These are phyloP conservation scores for Peromyscus maniculatus DNA, from an alignment of 2,113 vertebrate genomes.

Conservation along the genomic window DNA sequence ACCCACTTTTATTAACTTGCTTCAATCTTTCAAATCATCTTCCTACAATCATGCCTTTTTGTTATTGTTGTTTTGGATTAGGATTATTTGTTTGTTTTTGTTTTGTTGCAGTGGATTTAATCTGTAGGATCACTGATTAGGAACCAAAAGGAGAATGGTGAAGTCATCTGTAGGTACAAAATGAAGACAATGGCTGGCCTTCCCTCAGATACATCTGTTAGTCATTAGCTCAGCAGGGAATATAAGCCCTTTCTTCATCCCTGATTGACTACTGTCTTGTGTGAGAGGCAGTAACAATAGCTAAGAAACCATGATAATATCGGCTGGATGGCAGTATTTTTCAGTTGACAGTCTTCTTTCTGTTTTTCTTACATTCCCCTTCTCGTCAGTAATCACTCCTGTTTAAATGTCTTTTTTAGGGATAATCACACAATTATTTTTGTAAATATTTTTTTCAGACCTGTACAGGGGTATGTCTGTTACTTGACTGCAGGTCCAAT, in stretches of 20 bases:
- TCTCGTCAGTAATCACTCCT: not conserved
- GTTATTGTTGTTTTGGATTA: not conserved
- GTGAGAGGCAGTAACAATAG: not conserved
- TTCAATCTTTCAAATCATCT: not conserved
- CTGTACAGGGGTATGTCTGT: not conserved
- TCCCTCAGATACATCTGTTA: not conserved
- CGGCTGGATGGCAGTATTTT: not conserved
- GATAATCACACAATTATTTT: not conserved
- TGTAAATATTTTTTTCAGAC: too few relatives aligned
- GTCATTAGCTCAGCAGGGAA: too few relatives aligned
- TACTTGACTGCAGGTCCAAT: not conserved
- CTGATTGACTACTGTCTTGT: not conserved
- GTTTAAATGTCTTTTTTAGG: not conserved
- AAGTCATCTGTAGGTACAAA: not conserved
- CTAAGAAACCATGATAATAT: accelerated
- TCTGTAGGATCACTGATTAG: not conserved
- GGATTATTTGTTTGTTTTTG: not conserved
- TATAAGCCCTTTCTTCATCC: not conserved
- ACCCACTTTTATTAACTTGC: not conserved
- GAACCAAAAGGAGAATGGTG: too few relatives aligned
- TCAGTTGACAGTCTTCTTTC: not conserved
- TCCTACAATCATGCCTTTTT: not conserved
- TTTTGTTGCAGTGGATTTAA: not conserved
- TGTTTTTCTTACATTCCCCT: not conserved
- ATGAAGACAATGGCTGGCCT: not conserved